Conservation (phyloP, 2,797 vertebrate genomes). For the Eptatretus atami region DNA sequence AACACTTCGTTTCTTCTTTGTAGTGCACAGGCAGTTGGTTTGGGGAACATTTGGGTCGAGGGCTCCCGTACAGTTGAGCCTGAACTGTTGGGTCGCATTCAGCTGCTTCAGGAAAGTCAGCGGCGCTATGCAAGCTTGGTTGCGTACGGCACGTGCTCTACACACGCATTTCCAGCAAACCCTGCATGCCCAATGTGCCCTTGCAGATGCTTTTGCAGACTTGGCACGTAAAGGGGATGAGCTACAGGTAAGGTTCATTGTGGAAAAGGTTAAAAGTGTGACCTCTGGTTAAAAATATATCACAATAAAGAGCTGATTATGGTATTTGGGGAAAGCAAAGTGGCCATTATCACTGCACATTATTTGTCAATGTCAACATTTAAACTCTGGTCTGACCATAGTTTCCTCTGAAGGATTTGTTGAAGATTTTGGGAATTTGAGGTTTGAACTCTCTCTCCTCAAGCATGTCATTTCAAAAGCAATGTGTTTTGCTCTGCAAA, state of each 20-base stretch:
- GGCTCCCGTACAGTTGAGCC: constrained; percentile 66
- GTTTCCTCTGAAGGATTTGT: too few relatives aligned
- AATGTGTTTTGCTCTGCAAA: not conserved
- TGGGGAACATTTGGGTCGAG: constrained; percentile 53
- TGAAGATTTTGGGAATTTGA: too few relatives aligned
- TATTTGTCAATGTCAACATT: too few relatives aligned
- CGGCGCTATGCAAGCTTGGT: constrained; percentile 43
- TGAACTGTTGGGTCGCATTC: constrained; percentile 77
- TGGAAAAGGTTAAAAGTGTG: not conserved
- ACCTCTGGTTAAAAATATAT: not conserved
- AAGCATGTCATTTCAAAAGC: not conserved
- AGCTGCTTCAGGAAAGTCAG: constrained; percentile 60
- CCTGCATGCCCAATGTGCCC: constrained; percentile 64
- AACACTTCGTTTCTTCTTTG: not conserved
- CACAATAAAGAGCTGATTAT: too few relatives aligned
- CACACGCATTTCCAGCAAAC: constrained; percentile 55
- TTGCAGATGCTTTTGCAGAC: constrained; percentile 66
- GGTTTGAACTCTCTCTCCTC: too few relatives aligned
- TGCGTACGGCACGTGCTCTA: constrained; percentile 41
- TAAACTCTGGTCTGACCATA: too few relatives aligned
- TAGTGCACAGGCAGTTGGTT: constrained; percentile 77
- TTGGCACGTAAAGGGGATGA: constrained; percentile 93
- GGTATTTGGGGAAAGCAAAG: too few relatives aligned
- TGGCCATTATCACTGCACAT: too few relatives aligned
- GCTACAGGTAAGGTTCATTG: constrained; percentile 40